A percentile compares a stretch with the other conserved stretches of the same genome.
phyloP scores from a whole-genome alignment of 1,140 invertebrate species.

The Saccostrea glomerata region DNA sequence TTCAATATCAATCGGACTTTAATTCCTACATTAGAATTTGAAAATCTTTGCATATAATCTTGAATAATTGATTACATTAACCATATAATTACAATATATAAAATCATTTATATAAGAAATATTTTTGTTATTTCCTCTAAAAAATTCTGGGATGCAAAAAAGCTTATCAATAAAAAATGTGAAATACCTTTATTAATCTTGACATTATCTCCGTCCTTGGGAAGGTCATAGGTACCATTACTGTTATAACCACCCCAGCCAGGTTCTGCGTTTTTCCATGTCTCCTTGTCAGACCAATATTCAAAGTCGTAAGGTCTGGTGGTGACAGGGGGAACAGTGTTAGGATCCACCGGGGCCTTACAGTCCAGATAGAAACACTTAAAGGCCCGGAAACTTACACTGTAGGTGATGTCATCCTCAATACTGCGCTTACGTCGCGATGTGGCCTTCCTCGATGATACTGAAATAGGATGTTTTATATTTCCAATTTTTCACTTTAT shows the following conservation, averaged over 20 bases:
- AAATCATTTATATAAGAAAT: too few relatives aligned
- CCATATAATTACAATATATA: too few relatives aligned
- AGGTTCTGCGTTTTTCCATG: conserved; percentile 50
- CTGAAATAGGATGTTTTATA: neutral
- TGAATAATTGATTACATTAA: too few relatives aligned
- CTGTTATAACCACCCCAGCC: conserved; percentile 24
- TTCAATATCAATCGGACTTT: too few relatives aligned
- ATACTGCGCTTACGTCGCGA: conserved; percentile 30
- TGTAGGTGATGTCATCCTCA: neutral
- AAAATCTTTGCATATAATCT: too few relatives aligned
- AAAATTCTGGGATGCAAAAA: too few relatives aligned
- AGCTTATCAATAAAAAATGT: too few relatives aligned
- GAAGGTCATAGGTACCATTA: conserved; percentile 39
- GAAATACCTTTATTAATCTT: conserved; percentile 67
- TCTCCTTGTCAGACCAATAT: conserved; percentile 56
- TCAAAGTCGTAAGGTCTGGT: conserved; percentile 47
- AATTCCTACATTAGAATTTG: too few relatives aligned
- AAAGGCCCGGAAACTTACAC: conserved; percentile 38
- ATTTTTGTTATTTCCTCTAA: too few relatives aligned
- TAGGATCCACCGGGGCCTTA: conserved; percentile 66
- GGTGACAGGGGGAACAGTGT: conserved; percentile 64
- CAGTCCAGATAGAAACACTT: conserved; percentile 56
- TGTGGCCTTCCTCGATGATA: neutral
- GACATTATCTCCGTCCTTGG: conserved; percentile 64
- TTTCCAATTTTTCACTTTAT: too few relatives aligned